These are phyloP conservation scores for Tarsius wallacei DNA, from an alignment of 2,797 vertebrate species.

Conservation along the genomic window DNA sequence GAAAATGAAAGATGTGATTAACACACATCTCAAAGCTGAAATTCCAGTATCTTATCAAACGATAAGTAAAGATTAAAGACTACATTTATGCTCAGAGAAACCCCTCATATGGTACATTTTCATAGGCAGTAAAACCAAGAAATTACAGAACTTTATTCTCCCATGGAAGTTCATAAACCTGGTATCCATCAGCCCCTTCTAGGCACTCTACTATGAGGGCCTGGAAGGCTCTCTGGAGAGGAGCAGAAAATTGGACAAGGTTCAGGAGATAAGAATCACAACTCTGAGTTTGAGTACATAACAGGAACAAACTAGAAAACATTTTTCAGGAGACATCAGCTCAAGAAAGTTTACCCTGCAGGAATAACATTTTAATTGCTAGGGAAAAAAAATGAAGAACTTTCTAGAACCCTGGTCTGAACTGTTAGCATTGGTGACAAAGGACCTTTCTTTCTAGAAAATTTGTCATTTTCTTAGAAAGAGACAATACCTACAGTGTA, in stretches of 20 bases:
- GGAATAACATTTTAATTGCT: not conserved
- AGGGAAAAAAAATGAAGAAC: not conserved
- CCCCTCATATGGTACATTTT: conserved; percentile 2
- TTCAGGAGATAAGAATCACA: not conserved
- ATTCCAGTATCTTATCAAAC: conserved; percentile 41
- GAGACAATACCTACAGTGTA: not conserved
- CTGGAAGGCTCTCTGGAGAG: not conserved
- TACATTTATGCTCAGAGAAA: not conserved
- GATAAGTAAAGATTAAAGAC: conserved; percentile 16
- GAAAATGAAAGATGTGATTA: conserved; percentile 22
- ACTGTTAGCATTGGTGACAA: not conserved
- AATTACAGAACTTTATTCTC: conserved; percentile 24
- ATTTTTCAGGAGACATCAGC: not conserved
- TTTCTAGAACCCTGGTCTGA: not conserved
- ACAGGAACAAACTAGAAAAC: not conserved
- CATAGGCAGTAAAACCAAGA: not conserved
- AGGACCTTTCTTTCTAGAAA: not conserved
- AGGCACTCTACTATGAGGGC: not conserved
- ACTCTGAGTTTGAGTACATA: not conserved
- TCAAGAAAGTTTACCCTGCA: not conserved
- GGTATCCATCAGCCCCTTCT: not conserved
- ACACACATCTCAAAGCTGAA: not conserved
- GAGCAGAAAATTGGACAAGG: not conserved
- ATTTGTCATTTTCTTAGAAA: conserved; percentile 37
- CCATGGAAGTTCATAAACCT: not conserved